Conservation (phyloP, 2,888 invertebrate genomes). For the Drosophila meridiana region DNA sequence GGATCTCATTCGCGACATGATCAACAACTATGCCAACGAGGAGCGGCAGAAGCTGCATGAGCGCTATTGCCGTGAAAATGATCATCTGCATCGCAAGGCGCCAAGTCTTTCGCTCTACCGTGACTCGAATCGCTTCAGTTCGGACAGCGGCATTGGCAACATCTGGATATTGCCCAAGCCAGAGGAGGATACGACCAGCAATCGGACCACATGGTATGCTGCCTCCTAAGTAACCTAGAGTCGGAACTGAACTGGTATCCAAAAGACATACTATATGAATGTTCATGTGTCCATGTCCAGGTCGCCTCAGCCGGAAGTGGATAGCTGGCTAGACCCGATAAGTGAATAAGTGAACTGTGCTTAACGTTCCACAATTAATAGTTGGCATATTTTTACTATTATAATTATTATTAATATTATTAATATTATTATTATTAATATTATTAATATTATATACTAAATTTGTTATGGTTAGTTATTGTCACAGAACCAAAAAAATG, state of each 20-base stretch:
- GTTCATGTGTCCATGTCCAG: background rate
- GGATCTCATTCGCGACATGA: conserved; percentile 83
- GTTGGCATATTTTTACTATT: conserved; percentile 17
- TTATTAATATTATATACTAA: conserved; percentile 5
- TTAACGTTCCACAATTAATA: conserved; percentile 7
- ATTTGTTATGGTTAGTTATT: conserved; percentile 27
- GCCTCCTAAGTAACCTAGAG: conserved; percentile 32
- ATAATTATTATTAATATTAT: background rate
- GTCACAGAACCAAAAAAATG: conserved; percentile 13
- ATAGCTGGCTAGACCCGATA: conserved; percentile 13
- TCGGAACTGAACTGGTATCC: conserved; percentile 3
- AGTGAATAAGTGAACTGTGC: conserved; percentile 12
- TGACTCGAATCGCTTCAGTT: conserved; percentile 84
- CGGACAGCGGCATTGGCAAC: conserved; percentile 84
- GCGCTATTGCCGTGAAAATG: conserved; percentile 78
- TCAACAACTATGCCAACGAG: conserved; percentile 80
- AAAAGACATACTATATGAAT: background rate
- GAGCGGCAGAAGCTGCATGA: conserved; percentile 82
- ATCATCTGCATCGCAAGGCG: conserved; percentile 82
- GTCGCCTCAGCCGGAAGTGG: conserved; percentile 4
- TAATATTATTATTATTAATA: conserved; percentile 7
- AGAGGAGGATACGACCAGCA: conserved; percentile 68
- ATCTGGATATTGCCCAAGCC: conserved; percentile 82
- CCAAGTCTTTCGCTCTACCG: conserved; percentile 82
- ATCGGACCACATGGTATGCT: conserved; percentile 84